These are phyloP conservation scores for Onychomys leucogaster DNA, from an alignment of 2,797 vertebrate genomes.

Conservation along the genomic window DNA sequence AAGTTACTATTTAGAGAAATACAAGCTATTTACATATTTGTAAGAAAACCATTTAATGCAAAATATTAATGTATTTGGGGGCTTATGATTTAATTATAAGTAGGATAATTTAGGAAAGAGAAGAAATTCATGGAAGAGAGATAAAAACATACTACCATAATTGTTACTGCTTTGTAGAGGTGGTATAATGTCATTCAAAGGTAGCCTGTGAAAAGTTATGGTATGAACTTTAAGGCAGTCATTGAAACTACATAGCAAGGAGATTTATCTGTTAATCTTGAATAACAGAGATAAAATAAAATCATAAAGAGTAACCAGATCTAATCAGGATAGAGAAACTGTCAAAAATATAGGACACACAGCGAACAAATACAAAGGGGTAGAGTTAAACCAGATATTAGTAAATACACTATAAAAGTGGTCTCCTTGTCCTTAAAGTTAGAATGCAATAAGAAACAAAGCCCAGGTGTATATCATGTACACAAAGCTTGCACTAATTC, in stretches of 20 bases:
- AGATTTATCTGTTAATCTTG: not conserved
- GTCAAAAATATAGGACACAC: not conserved
- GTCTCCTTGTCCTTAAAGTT: not conserved
- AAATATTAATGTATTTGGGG: slow-evolving; percentile 6
- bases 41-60: not conserved
- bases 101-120: not conserved
- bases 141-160: not conserved
- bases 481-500: not conserved
- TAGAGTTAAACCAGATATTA: not conserved
- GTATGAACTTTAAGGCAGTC: not conserved
- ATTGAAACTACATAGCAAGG: not conserved
- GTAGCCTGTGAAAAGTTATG: not conserved
- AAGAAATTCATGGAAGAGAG: not conserved
- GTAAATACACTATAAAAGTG: not conserved
- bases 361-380: not conserved
- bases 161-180: not conserved
- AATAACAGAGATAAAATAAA: not conserved
- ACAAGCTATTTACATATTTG: slow-evolving; percentile 6
- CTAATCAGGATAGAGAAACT: not conserved
- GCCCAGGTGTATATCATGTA: not conserved
- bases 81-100: not conserved
- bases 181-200: not conserved
- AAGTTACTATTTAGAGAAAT: slow-evolving; percentile 19
- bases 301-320: not conserved
- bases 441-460: not conserved